A percentile compares a stretch with the other conserved stretches of the same genome.
phyloP scores from a whole-genome alignment of 2,888 invertebrate genomes.

The Dolomedes plantarius region DNA sequence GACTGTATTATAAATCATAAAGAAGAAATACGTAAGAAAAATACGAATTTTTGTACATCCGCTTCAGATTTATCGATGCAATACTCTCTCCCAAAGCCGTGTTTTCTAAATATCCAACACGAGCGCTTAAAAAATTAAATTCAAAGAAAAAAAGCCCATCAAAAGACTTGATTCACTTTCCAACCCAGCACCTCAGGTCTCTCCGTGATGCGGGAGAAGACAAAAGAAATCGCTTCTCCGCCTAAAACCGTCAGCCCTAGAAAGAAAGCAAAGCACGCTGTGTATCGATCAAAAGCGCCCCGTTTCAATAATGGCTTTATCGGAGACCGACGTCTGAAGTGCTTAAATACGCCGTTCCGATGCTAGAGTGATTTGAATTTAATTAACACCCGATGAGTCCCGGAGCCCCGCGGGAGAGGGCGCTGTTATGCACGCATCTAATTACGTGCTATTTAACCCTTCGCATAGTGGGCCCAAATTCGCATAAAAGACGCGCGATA shows the following conservation, averaged over 20 bases:
- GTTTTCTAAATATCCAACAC: too few relatives aligned
- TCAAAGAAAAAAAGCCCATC: not conserved
- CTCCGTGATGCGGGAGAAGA: slow-evolving; percentile 46
- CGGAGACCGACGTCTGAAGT: slow-evolving; percentile 51
- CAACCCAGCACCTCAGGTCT: not conserved
- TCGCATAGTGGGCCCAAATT: not conserved
- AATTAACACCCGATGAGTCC: slow-evolving; percentile 67
- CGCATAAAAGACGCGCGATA: not conserved
- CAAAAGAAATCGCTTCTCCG: slow-evolving; percentile 41
- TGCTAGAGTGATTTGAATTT: slow-evolving; percentile 69
- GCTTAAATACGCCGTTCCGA: slow-evolving; percentile 67
- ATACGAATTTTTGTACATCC: too few relatives aligned
- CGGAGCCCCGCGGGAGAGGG: slow-evolving; percentile 57
- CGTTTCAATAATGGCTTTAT: slow-evolving; percentile 70
- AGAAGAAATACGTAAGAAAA: too few relatives aligned
- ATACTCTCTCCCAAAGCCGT: too few relatives aligned
- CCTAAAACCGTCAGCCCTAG: not conserved
- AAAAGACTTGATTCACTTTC: not conserved
- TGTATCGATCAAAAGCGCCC: slow-evolving; percentile 9
- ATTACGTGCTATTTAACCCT: slow-evolving; percentile 47
- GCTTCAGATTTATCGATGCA: too few relatives aligned
- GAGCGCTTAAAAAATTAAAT: too few relatives aligned
- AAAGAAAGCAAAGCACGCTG: not conserved
- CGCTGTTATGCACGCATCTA: slow-evolving; percentile 62
- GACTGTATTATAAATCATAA: too few relatives aligned